Conservation (phyloP, 2,113 vertebrate species). For the Antechinus stuartii region DNA sequence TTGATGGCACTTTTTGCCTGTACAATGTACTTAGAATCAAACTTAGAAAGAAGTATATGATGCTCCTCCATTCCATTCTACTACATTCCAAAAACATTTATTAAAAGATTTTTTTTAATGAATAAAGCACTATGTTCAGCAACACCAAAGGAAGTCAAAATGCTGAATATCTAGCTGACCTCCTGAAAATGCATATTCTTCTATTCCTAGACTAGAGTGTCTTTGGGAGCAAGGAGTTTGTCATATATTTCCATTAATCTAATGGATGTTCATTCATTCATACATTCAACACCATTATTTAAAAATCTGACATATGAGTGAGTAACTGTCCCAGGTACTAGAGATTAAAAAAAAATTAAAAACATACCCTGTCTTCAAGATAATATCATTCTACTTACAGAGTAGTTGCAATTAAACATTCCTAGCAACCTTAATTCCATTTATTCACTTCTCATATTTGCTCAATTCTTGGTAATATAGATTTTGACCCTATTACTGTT, state of each 20-base stretch:
- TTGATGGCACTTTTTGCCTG: background rate
- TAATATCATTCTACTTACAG: background rate
- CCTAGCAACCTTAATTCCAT: background rate
- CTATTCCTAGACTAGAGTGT: background rate
- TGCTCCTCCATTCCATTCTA: background rate
- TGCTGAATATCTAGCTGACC: background rate
- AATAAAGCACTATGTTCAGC: background rate
- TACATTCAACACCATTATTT: slow-evolving; percentile 7
- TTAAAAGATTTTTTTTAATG: background rate
- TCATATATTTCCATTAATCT: background rate
- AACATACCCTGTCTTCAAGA: background rate
- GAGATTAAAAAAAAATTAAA: background rate
- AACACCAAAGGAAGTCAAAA: background rate
- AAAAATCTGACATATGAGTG: background rate
- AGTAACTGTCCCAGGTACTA: background rate
- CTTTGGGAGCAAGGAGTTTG: background rate
- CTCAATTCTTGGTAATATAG: background rate
- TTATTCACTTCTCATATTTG: background rate
- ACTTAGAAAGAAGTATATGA: background rate
- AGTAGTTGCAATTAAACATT: background rate
- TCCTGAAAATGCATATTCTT: background rate
- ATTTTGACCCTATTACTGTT: background rate
- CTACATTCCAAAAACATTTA: background rate
- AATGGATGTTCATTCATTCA: background rate
- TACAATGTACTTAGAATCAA: background rate